Conservation (phyloP, 2,797 vertebrate genomes). For the Petrocephalus sullivani region DNA sequence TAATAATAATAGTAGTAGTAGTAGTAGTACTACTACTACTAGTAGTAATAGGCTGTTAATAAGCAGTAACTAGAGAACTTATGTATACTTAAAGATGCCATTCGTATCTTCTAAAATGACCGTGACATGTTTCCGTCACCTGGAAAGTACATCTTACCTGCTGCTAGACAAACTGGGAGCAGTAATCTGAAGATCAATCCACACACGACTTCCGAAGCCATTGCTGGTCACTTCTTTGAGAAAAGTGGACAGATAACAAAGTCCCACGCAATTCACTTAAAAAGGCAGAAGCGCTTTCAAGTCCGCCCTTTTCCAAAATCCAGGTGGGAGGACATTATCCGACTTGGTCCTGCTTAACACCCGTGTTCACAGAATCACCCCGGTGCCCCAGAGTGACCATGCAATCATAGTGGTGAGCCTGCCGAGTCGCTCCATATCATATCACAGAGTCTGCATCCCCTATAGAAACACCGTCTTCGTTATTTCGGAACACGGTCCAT, state of each 20-base stretch:
- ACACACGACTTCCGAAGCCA: slow-evolving; percentile 92
- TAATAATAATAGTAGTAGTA: neutral
- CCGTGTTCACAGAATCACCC: slow-evolving; percentile 32
- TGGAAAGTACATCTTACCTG: slow-evolving; percentile 66
- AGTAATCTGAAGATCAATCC: slow-evolving; percentile 89
- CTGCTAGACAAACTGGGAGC: slow-evolving; percentile 82
- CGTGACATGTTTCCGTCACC: neutral
- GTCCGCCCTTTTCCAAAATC: slow-evolving; percentile 53
- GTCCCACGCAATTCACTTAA: slow-evolving; percentile 36
- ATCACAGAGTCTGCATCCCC: slow-evolving; percentile 10
- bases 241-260: slow-evolving; percentile 38
- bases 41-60: no score
- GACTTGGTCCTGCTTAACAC: slow-evolving; percentile 37
- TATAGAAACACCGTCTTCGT: slow-evolving; percentile 14
- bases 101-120: neutral
- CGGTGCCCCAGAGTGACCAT: slow-evolving; percentile 30
- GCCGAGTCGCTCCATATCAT: slow-evolving; percentile 7
- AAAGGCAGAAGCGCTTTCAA: slow-evolving; percentile 39
- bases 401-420: slow-evolving; percentile 34
- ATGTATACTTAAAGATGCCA: neutral
- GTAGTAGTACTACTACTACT: neutral
- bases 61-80: no score
- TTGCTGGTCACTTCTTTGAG: slow-evolving; percentile 48
- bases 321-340: slow-evolving; percentile 50
- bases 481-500: neutral